Percentiles rank a stretch among this genome's conserved stretches.
phyloP scores from a whole-genome alignment of 1,140 invertebrate genomes.

The Drosophila virilis region DNA sequence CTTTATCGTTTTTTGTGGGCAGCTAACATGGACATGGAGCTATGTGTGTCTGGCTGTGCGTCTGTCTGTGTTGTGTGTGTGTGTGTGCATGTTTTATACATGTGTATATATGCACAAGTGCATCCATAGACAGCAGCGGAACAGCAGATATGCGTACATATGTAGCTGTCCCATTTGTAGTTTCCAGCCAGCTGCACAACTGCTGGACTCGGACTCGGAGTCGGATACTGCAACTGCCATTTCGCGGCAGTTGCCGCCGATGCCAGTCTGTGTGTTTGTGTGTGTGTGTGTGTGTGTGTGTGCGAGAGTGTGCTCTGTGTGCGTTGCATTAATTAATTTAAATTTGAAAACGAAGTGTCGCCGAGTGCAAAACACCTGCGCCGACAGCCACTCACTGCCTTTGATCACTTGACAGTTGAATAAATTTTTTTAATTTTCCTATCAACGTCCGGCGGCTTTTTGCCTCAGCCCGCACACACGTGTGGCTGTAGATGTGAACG shows the following conservation, averaged over 20 bases:
- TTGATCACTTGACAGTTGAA: constrained; percentile 80
- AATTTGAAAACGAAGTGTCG: constrained; percentile 77
- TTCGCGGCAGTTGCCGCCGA: constrained; percentile 39
- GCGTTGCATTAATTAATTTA: constrained; percentile 79
- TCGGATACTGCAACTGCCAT: constrained; percentile 42
- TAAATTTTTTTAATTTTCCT: constrained; percentile 78
- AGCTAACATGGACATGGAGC: constrained; percentile 67
- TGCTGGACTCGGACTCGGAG: constrained; percentile 29
- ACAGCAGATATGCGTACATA: constrained; percentile 49
- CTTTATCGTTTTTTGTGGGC: constrained; percentile 79
- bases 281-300: constrained; percentile 12
- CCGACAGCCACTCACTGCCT: constrained; percentile 69
- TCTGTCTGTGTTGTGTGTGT: not conserved
- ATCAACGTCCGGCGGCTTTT: constrained; percentile 44
- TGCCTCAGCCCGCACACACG: not conserved
- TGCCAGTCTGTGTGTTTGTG: constrained; percentile 22
- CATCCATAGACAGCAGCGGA: constrained; percentile 24
- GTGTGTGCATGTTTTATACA: constrained; percentile 1
- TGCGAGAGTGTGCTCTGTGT: constrained; percentile 16
- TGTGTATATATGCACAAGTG: constrained; percentile 32
- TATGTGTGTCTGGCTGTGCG: constrained; percentile 1
- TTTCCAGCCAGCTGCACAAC: constrained; percentile 66
- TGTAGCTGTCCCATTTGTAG: constrained; percentile 75
- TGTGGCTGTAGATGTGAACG: not conserved
- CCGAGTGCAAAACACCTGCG: constrained; percentile 81